Conservation (phyloP, 2,113 vertebrate species). For the Oryzias javanicus region DNA sequence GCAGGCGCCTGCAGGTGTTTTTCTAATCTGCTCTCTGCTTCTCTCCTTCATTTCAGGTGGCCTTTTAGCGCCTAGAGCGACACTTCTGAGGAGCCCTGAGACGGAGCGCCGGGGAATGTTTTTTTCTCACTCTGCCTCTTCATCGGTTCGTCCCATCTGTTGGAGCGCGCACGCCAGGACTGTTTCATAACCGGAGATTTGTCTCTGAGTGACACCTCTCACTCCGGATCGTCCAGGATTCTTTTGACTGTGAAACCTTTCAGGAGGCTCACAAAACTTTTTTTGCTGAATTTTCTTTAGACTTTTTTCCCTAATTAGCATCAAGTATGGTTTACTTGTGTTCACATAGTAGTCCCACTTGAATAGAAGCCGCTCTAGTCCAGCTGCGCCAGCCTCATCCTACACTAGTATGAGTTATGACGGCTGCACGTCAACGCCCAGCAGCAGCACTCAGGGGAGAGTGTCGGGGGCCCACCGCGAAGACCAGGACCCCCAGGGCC, state of each 20-base stretch:
- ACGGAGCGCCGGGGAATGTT: slow-evolving; percentile 31
- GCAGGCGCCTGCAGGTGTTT: not conserved
- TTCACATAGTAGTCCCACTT: slow-evolving; percentile 69
- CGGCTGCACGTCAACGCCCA: slow-evolving; percentile 65
- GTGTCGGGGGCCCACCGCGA: slow-evolving; percentile 43
- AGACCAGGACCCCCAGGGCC: slow-evolving; percentile 29
- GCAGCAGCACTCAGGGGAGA: slow-evolving; percentile 48
- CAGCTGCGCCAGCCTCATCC: slow-evolving; percentile 47
- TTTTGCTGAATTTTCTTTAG: slow-evolving; percentile 18
- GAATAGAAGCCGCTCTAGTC: slow-evolving; percentile 24
- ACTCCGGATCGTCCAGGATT: not conserved
- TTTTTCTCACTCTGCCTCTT: slow-evolving; percentile 44
- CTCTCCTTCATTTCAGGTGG: slow-evolving; percentile 47
- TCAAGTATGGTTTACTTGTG: slow-evolving; percentile 56
- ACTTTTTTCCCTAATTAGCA: slow-evolving; percentile 4
- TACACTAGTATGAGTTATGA: slow-evolving; percentile 79
- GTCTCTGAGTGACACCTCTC: slow-evolving; percentile 35
- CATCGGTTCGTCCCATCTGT: slow-evolving; percentile 68
- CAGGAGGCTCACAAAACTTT: not conserved
- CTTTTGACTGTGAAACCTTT: not conserved
- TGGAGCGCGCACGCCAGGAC: slow-evolving; percentile 51
- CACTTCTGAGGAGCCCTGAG: slow-evolving; percentile 37
- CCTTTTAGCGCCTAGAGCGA: slow-evolving; percentile 23
- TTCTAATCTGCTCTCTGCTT: slow-evolving; percentile 2
- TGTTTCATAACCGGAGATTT: slow-evolving; percentile 59